Evolutionary conservation across 2,888 invertebrate genomes (phyloP).

Genomic region (Amiota mariae): DNA sequence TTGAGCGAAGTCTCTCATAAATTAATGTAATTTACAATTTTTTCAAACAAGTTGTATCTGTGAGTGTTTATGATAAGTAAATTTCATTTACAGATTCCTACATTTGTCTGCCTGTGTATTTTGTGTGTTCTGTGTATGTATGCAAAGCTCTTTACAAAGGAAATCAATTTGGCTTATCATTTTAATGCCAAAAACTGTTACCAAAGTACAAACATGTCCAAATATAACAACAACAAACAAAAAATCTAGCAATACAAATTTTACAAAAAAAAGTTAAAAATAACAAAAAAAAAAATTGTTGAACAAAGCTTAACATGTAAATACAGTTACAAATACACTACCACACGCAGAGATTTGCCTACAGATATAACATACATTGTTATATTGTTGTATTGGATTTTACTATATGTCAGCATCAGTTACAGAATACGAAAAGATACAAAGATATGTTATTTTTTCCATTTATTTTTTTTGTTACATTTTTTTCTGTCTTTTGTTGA

Average conservation of each 20-base stretch:
- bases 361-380: constrained; percentile 9
- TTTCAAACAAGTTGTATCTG: not conserved
- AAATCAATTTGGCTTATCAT: constrained; percentile 47
- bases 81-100: not conserved
- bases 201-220: constrained; percentile 30
- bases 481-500: not conserved
- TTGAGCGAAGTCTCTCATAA: not conserved
- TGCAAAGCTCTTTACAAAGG: constrained; percentile 23
- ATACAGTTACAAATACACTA: constrained; percentile 1
- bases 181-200: constrained; percentile 40
- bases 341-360: constrained; percentile 13
- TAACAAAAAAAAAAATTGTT: constrained; percentile 18
- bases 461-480: too few relatives aligned
- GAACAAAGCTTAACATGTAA: constrained; percentile 30
- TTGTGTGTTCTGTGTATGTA: not conserved
- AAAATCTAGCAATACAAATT: constrained; percentile 16
- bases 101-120: not conserved
- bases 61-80: not conserved
- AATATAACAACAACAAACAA: constrained; percentile 1
- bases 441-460: not conserved
- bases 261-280: constrained; percentile 11
- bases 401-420: not conserved
- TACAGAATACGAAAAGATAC: constrained; percentile 15
- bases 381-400: too few relatives aligned
- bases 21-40: not conserved